Conservation (phyloP, 2,888 invertebrate species). For the Drosophila barbarae region DNA sequence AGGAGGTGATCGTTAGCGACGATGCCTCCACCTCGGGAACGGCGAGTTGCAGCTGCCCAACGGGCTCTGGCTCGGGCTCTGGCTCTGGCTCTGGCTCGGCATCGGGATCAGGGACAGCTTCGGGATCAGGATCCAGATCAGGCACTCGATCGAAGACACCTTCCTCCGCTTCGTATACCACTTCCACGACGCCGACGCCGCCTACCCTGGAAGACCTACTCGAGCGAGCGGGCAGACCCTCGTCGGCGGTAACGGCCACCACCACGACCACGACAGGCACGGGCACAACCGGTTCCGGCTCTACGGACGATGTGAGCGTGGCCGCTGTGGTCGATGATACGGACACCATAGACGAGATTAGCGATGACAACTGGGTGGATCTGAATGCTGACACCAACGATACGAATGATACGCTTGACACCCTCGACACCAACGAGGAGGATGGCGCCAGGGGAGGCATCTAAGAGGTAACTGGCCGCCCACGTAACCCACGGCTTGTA, state of each 20-base stretch:
- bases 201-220: conserved; percentile 41
- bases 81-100: too few relatives aligned
- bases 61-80: not conserved
- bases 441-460: conserved; percentile 51
- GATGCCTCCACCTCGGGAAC: conserved; percentile 31
- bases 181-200: conserved; percentile 48
- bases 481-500: conserved; percentile 2
- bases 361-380: conserved; percentile 65
- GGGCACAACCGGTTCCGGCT: conserved; percentile 47
- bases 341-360: conserved; percentile 59
- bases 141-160: conserved; percentile 22
- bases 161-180: conserved; percentile 26
- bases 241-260: conserved; percentile 38
- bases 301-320: conserved; percentile 64
- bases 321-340: conserved; percentile 60
- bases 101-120: not conserved
- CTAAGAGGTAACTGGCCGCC: not conserved
- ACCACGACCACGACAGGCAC: conserved; percentile 21
- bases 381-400: conserved; percentile 40
- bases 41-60: conserved; percentile 24
- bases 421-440: conserved; percentile 13
- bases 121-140: not conserved
- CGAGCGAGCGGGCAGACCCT: conserved; percentile 11
- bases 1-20: conserved; percentile 28
- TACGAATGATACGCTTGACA: conserved; percentile 18